These are phyloP conservation scores for Tonatia bakeri DNA, from an alignment of 2,113 vertebrate genomes.

Conservation along the genomic window DNA sequence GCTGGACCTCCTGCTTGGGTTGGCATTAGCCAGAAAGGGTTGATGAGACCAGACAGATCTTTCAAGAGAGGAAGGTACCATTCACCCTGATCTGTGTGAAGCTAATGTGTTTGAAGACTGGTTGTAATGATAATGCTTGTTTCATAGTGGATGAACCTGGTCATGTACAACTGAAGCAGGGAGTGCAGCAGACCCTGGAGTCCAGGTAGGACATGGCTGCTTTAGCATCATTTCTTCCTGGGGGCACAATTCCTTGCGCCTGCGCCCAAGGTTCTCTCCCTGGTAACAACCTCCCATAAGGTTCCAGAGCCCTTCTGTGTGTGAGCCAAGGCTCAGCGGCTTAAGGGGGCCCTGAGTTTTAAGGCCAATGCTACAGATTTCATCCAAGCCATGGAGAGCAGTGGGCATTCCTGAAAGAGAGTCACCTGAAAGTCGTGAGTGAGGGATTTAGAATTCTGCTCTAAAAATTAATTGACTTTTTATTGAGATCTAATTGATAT, in stretches of 20 bases:
- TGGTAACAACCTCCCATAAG: not conserved
- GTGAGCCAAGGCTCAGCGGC: not conserved
- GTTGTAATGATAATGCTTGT: slow-evolving; percentile 5
- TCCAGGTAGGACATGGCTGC: not conserved
- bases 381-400: not conserved
- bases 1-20: not conserved
- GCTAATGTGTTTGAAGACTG: not conserved
- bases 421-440: not conserved
- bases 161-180: slow-evolving; percentile 69
- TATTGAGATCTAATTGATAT: not conserved
- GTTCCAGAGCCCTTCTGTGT: not conserved
- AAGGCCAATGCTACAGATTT: not conserved
- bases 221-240: not conserved
- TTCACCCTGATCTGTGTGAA: not conserved
- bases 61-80: not conserved
- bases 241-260: not conserved
- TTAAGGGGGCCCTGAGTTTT: not conserved
- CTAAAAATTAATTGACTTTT: not conserved
- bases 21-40: not conserved
- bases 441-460: not conserved
- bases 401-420: not conserved
- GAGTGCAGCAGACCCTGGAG: not conserved
- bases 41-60: not conserved
- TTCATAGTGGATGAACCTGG: slow-evolving; percentile 73
- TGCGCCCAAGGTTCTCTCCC: not conserved